These are phyloP conservation scores for Musca vetustissima DNA, from an alignment of 1,140 invertebrate genomes.

Conservation along the genomic window DNA sequence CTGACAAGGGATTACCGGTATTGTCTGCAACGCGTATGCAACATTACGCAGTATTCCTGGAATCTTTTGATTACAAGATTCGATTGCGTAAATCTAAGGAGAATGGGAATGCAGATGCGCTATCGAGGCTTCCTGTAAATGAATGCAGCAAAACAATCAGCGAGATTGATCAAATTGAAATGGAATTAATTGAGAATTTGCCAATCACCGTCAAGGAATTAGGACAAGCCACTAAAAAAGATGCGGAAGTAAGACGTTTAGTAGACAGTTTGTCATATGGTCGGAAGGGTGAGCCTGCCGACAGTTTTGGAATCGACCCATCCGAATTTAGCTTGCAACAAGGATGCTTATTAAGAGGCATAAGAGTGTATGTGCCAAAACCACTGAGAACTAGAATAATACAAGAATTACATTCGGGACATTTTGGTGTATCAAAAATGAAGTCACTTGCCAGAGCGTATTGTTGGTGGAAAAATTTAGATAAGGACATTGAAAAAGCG, in stretches of 20 bases:
- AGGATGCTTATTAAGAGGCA: slow-evolving; percentile 32
- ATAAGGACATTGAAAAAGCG: slow-evolving; percentile 50
- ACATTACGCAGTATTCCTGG: slow-evolving; percentile 37
- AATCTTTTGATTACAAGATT: slow-evolving; percentile 34
- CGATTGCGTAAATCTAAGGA: slow-evolving; percentile 32
- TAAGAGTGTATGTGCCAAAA: too few relatives aligned
- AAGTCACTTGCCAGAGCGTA: slow-evolving; percentile 54
- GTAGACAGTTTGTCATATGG: background rate
- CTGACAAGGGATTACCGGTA: slow-evolving; percentile 56
- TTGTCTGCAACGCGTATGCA: slow-evolving; percentile 48
- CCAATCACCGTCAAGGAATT: background rate
- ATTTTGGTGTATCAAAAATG: slow-evolving; percentile 1
- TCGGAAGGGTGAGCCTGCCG: background rate
- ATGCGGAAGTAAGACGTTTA: background rate
- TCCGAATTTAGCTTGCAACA: slow-evolving; percentile 30
- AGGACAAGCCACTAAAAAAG: background rate
- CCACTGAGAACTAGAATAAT: too few relatives aligned
- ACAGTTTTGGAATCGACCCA: slow-evolving; percentile 15
- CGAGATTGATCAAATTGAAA: background rate
- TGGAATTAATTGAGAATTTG: too few relatives aligned
- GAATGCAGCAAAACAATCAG: background rate
- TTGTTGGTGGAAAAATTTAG: slow-evolving; percentile 55
- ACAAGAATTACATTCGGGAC: too few relatives aligned
- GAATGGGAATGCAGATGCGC: slow-evolving; percentile 36
- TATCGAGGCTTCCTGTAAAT: slow-evolving; percentile 35